phyloP scores from a whole-genome alignment of 2,113 vertebrate species.

The Porphyrio hochstetteri region DNA sequence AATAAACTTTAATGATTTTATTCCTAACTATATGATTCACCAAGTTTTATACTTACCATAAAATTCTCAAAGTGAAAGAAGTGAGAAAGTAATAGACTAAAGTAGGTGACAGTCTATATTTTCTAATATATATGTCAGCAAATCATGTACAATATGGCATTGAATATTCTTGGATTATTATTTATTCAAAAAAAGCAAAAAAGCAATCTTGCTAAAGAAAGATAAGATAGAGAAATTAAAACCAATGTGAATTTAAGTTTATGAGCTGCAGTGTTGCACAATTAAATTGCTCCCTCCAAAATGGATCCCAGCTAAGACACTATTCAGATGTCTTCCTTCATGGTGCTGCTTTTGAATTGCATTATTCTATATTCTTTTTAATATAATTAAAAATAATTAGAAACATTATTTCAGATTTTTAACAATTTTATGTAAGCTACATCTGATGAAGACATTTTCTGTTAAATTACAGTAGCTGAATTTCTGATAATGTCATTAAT shows the following conservation, averaged over 20 bases:
- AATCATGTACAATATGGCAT: neutral
- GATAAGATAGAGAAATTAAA: neutral
- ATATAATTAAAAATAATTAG: neutral
- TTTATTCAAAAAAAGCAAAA: neutral
- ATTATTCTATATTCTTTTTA: neutral
- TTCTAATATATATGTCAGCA: constrained; percentile 7
- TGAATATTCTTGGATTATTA: neutral
- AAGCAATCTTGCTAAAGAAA: neutral
- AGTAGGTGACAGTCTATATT: neutral
- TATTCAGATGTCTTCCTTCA: neutral
- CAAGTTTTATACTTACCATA: constrained; percentile 17
- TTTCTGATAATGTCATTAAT: neutral
- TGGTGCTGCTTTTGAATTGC: neutral
- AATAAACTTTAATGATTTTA: constrained; percentile 35
- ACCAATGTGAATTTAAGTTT: neutral
- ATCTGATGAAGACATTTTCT: neutral
- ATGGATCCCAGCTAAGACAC: neutral
- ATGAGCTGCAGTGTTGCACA: neutral
- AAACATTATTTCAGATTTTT: neutral
- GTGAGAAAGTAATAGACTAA: constrained; percentile 8
- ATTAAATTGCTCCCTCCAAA: neutral
- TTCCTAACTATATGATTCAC: constrained; percentile 2
- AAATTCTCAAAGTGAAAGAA: constrained; percentile 18
- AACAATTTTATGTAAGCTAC: neutral
- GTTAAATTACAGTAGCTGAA: neutral